Evolutionary conservation across 2,797 vertebrate genomes (phyloP), one percentile per base, ranked within the genome.

Genomic region (Naso thynnoides): DNA sequence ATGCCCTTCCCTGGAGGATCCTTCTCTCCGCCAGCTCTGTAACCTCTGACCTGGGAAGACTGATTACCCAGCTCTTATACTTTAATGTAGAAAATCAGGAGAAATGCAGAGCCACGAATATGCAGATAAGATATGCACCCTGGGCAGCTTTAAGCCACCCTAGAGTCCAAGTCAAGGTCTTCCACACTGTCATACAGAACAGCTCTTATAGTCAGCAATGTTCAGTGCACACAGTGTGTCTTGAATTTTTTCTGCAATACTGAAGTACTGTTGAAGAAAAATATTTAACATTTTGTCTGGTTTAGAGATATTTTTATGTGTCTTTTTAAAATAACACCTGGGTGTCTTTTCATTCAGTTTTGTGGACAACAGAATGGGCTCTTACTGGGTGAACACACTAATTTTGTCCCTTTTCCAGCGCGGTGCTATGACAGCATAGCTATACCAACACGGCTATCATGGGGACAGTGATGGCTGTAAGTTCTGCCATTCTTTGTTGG

Each of bases 51-150:
- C 89, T 21, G 1, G 53, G 52, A 67, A 86, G 88, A 81, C 90
- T 91, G 91, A 94, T 93, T 92, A 91, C 88, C 61, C 66, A 42
- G 61, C 74, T 63, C 74, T 54, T 47, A 49, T 73, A 60, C 84
- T 89, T 90, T 92, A 63, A 86, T 90, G 87, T 87, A 74, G 73
- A 84, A 84, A 88, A 83, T 69, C 76, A 74, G 68, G 19, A 89
- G 76, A 90, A 90, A 89, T 90, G 90, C 88, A 89, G 84, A 90
- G 73, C 74, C 75, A 87, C 54, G 66, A 62, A 81, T 91, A 93
- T 93, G 92, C 86, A 93, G 75, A 93, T 92, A 63, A 84, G 79
- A 70, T 76, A 73, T 70, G 68, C 80, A 83, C 82, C 85, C 79
- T 68, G 70, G 80, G 81, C 85, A 73, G 83, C 81, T 82, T 76